These are phyloP conservation scores for Acanthoscelides obtectus DNA, from an alignment of 2,888 invertebrate genomes.

Conservation along the genomic window DNA sequence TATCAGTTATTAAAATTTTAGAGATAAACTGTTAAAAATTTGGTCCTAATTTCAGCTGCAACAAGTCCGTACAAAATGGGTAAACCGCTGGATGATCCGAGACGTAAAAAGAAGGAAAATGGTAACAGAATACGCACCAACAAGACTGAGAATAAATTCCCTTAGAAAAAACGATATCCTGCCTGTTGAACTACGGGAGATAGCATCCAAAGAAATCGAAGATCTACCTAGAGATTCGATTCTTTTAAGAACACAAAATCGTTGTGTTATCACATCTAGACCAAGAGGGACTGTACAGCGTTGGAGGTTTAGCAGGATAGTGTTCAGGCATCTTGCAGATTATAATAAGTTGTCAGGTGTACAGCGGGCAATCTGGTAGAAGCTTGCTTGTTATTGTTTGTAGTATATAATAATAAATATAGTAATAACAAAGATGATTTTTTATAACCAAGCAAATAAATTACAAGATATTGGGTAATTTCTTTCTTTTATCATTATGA, in stretches of 20 bases:
- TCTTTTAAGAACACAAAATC: conserved; percentile 59
- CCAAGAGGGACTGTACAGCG: conserved; percentile 72
- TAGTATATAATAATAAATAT: too few species aligned
- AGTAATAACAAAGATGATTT: too few species aligned
- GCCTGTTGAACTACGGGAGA: conserved; percentile 73
- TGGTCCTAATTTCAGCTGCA: conserved; percentile 53
- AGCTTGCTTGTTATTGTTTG: too few species aligned
- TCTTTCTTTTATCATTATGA: too few species aligned
- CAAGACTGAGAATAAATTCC: conserved; percentile 75
- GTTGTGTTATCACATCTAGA: conserved; percentile 88
- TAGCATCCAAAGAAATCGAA: conserved; percentile 68
- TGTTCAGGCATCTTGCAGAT: conserved; percentile 88
- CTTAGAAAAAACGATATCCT: conserved; percentile 81
- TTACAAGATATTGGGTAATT: too few species aligned
- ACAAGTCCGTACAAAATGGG: conserved; percentile 72
- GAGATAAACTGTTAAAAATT: neutral
- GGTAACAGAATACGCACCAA: conserved; percentile 68
- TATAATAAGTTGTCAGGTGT: conserved; percentile 89
- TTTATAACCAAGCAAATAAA: too few species aligned
- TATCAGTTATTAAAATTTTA: neutral
- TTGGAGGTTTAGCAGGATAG: conserved; percentile 86
- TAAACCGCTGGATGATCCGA: conserved; percentile 78
- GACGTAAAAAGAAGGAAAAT: conserved; percentile 80
- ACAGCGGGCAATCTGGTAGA: conserved; percentile 89
- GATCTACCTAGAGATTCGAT: conserved; percentile 73